These are phyloP conservation scores for Bergia sp. DNA, from an alignment of 92 coral and sea anemone species.

Conservation along the genomic window DNA sequence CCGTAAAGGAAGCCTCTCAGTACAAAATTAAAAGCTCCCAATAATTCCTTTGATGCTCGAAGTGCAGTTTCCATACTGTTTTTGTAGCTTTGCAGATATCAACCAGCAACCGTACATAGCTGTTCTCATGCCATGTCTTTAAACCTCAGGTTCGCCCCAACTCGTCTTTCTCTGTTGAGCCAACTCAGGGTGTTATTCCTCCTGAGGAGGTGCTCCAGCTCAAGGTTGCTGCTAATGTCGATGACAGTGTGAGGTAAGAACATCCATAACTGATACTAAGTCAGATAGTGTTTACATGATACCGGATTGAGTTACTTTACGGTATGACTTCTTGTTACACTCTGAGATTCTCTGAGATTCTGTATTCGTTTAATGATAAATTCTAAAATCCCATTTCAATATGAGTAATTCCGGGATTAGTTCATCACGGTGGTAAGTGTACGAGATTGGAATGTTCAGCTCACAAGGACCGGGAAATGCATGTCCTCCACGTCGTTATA, in stretches of 20 bases:
- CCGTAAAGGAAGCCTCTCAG: background rate
- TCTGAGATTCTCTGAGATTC: no score
- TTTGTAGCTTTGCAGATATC: conserved; percentile 2
- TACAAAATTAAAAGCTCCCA: background rate
- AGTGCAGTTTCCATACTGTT: background rate
- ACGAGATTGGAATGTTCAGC: no score
- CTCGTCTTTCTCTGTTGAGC: conserved; percentile 86
- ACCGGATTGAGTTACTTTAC: no score
- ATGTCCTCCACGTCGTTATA: no score
- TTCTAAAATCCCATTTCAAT: no score
- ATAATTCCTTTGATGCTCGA: no score
- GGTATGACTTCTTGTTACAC: background rate
- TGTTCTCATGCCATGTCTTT: background rate
- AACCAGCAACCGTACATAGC: background rate
- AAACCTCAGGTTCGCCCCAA: conserved; percentile 85
- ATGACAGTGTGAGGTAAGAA: conserved; percentile 90
- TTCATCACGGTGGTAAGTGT: no score
- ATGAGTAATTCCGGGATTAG: no score
- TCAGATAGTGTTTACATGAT: background rate
- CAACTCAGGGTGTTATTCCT: conserved; percentile 82
- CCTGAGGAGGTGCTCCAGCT: conserved; percentile 89
- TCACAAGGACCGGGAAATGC: no score
- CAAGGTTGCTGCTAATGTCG: conserved; percentile 87
- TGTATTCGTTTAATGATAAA: no score
- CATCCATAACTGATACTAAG: background rate